These are phyloP conservation scores for Kryphioiulus occultus DNA, from an alignment of 2,888 invertebrate genomes.

Conservation along the genomic window DNA sequence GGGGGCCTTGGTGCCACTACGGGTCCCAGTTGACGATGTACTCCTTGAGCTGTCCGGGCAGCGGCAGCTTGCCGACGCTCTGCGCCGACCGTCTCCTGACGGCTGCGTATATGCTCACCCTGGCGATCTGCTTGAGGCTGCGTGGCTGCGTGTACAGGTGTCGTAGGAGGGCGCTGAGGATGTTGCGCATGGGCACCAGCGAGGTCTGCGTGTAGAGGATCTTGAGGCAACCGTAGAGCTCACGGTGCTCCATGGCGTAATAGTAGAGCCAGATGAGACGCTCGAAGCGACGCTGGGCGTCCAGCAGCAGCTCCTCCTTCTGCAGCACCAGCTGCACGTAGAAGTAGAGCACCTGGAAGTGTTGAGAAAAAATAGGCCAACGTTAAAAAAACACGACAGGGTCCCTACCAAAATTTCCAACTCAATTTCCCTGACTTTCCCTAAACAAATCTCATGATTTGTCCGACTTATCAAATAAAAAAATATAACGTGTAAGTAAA, in stretches of 20 bases:
- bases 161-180: constrained; percentile 70
- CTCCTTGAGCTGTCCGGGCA: constrained; percentile 74
- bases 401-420: no score
- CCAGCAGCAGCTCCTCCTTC: constrained; percentile 66
- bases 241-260: constrained; percentile 71
- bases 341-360: constrained; percentile 72
- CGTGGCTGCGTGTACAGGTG: constrained; percentile 73
- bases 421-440: no score
- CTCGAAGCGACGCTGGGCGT: constrained; percentile 71
- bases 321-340: constrained; percentile 75
- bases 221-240: constrained; percentile 74
- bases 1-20: constrained; percentile 49
- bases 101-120: constrained; percentile 74
- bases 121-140: constrained; percentile 75
- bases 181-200: constrained; percentile 68
- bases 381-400: constrained; percentile 52
- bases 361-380: constrained; percentile 59
- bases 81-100: constrained; percentile 72
- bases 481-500: no score
- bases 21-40: constrained; percentile 73
- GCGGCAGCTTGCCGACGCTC: constrained; percentile 71
- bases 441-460: no score
- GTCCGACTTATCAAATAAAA: no score
- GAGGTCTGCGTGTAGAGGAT: constrained; percentile 70
- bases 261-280: constrained; percentile 70